Conservation (phyloP, 1,140 invertebrate genomes). For the Trichonephila clavata region DNA sequence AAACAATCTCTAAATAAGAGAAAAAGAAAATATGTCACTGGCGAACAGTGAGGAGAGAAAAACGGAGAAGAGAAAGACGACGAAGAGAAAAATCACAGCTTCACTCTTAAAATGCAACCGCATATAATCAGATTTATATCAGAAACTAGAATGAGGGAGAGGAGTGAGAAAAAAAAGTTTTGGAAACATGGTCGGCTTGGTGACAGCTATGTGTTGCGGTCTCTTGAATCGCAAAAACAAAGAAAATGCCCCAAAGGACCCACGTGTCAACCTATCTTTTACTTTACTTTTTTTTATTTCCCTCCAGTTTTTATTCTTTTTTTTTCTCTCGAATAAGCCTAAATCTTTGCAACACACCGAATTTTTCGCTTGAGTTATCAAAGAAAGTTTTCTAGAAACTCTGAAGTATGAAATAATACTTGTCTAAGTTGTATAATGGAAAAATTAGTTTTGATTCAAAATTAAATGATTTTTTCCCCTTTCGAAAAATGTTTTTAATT, state of each 20-base stretch:
- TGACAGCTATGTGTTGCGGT: constrained; percentile 40
- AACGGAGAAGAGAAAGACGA: background rate
- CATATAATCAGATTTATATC: constrained; percentile 70
- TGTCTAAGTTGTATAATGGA: no score
- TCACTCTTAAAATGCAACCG: constrained; percentile 47
- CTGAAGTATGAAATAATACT: background rate
- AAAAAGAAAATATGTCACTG: background rate
- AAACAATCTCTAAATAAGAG: background rate
- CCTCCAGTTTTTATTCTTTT: background rate
- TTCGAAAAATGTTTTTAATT: no score
- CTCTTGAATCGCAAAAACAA: constrained; percentile 56
- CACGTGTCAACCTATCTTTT: constrained; percentile 42
- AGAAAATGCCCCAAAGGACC: constrained; percentile 32
- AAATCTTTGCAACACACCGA: constrained; percentile 3
- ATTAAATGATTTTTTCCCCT: no score
- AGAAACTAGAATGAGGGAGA: constrained; percentile 15
- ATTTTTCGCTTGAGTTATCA: background rate
- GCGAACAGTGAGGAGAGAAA: background rate
- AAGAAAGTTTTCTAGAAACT: background rate
- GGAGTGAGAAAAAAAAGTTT: background rate
- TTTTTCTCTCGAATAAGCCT: background rate
- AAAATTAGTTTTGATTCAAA: no score
- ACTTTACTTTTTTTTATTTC: background rate
- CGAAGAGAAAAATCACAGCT: constrained; percentile 5
- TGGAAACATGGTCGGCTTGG: constrained; percentile 1